These are phyloP conservation scores for Aegithalos caudatus DNA, from an alignment of 2,113 vertebrate species.

Conservation along the genomic window DNA sequence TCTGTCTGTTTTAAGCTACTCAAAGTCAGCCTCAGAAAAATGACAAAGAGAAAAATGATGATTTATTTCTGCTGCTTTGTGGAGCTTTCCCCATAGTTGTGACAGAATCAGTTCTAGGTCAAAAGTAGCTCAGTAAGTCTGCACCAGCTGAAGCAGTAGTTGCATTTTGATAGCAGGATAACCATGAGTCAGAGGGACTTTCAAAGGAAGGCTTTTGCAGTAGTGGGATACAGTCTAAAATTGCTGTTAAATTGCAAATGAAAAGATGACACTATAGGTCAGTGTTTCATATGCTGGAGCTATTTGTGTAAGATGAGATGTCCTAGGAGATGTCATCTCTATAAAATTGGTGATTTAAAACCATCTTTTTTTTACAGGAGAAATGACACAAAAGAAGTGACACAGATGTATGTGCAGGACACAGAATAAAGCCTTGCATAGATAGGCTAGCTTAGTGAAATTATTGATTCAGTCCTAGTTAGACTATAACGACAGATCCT, in stretches of 20 bases:
- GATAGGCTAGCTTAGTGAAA: not conserved
- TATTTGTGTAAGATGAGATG: slow-evolving; percentile 27
- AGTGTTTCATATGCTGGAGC: not conserved
- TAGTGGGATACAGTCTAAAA: not conserved
- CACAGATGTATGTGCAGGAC: not conserved
- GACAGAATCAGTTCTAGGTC: not conserved
- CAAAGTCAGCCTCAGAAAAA: not conserved
- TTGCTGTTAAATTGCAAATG: not conserved
- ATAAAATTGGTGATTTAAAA: slow-evolving; percentile 1
- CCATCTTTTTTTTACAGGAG: not conserved
- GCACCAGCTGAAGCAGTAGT: not conserved
- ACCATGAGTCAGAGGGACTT: not conserved
- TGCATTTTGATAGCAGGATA: not conserved
- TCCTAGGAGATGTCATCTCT: not conserved
- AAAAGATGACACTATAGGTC: not conserved
- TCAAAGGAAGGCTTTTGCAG: not conserved
- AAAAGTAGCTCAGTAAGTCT: not conserved
- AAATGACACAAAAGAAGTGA: not conserved
- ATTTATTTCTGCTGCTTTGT: not conserved
- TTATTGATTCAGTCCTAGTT: not conserved
- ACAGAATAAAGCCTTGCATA: not conserved
- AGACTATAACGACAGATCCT: not conserved
- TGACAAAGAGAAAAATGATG: not conserved
- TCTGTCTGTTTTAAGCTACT: not conserved
- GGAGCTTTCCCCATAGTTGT: not conserved